These are phyloP conservation scores for Paramuricea clavata DNA, from an alignment of 92 coral and sea anemone species.

Conservation along the genomic window DNA sequence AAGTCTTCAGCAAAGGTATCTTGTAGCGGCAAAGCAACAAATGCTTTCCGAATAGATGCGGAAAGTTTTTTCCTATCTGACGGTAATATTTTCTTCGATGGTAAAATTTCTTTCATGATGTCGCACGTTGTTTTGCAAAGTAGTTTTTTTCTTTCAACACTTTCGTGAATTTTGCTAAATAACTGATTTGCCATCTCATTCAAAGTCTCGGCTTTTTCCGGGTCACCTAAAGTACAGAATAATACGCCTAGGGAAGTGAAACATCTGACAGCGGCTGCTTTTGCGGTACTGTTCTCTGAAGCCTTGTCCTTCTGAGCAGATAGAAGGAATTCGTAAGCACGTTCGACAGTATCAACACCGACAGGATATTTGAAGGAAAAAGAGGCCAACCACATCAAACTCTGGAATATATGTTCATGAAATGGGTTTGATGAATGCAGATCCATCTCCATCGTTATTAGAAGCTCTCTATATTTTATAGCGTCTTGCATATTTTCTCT, in stretches of 20 bases:
- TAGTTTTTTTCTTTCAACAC: not conserved
- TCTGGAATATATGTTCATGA: slow-evolving; percentile 9
- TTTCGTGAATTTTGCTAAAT: not conserved
- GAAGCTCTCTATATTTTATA: not conserved
- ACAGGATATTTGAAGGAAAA: not conserved
- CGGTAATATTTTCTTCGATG: not conserved
- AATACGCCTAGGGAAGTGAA: not conserved
- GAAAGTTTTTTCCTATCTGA: not conserved
- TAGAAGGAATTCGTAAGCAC: not conserved
- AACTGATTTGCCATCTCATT: slow-evolving; percentile 9
- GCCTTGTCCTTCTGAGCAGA: not conserved
- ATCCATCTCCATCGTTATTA: slow-evolving; percentile 18
- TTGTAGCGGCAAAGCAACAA: not conserved
- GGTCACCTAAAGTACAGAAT: not conserved
- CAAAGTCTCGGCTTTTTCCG: slow-evolving; percentile 14
- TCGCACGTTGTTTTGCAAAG: not conserved
- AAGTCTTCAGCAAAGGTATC: no score
- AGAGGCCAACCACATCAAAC: not conserved
- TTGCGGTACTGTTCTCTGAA: not conserved
- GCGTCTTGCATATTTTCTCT: not conserved
- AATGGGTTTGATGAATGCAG: slow-evolving; percentile 24
- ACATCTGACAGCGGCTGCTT: slow-evolving; percentile 11
- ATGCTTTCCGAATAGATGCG: not conserved
- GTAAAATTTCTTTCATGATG: not conserved
- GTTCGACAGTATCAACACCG: not conserved